Evolutionary conservation across 2,888 invertebrate genomes (phyloP).

Genomic region (Spilarctia lutea): DNA sequence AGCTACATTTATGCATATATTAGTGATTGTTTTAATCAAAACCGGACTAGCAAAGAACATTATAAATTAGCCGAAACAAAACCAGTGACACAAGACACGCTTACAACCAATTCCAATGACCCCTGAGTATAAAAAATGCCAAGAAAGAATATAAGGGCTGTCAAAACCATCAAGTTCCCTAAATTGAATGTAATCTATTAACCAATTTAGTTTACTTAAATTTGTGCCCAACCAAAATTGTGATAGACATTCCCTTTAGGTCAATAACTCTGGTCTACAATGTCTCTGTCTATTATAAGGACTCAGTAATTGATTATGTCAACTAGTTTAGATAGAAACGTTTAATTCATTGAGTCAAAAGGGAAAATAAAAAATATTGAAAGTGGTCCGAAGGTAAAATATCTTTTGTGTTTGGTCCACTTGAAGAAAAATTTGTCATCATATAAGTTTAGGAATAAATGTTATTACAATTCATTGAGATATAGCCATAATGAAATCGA

Average conservation of each 20-base stretch:
- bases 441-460: not conserved
- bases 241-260: conserved; percentile 60
- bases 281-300: not conserved
- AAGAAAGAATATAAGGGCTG: not conserved
- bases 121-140: not conserved
- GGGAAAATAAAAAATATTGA: not conserved
- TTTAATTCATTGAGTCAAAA: conserved; percentile 1
- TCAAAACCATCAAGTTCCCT: conserved; percentile 34
- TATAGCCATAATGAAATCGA: not conserved
- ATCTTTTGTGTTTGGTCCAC: not conserved
- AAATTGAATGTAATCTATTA: conserved; percentile 59
- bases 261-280: conserved; percentile 51
- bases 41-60: not conserved
- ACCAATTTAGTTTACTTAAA: conserved; percentile 69
- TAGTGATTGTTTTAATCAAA: not conserved
- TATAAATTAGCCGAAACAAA: not conserved
- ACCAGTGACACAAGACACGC: not conserved
- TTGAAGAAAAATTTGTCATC: not conserved
- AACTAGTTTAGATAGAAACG: conserved; percentile 3
- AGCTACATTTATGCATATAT: not conserved
- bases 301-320: not conserved
- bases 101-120: not conserved
- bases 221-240: conserved; percentile 56
- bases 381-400: not conserved
- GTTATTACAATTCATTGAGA: too few relatives aligned